Base-by-base conservation (phyloP, 2,888 invertebrate species). In the Rosalia funebris region DNA sequence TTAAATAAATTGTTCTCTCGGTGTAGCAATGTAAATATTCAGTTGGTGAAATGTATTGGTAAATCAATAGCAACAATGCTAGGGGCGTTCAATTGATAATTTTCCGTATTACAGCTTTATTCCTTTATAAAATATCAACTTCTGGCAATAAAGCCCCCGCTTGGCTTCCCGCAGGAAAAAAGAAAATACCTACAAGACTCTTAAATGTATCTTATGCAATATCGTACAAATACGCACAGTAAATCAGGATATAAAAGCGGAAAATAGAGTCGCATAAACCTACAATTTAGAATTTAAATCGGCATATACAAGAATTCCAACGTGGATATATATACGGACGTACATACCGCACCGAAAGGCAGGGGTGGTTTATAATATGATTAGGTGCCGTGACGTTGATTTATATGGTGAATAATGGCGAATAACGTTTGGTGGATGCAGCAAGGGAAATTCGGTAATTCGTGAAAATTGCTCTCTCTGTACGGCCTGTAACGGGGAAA, bases 341-440 rank as follows among this genome's bases (percentile, higher is more conserved):
- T 11, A 16, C 1, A 36, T 53, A 32, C 50, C 36, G 34, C 20
- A 41, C 34, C 41, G 15, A 53, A 55, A 46, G 57, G 47, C 57
- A 57, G 60, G 66, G 66, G 64, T 55, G 47, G 36, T 62, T 64
- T 57, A 63, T 72, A 72, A 72, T 71, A 72, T 72, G 72, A 72
- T 72, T 72, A 72, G 69, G 67, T 70, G 69, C 69, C 72, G 63
- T 72, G 72, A 72, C 72, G 68, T 72, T 72, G 72, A 72, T 72
- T 72, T 72, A 72, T 71, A 71, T 68, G 70, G 71, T 71, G 70
- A 71, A 71, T 71, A 71, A 71, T 72, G 67, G 71, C 65, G 67
- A 70, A 69, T 68, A 71, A 67, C 70, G 60, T 62, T 65, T 62
- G 68, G 58, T 65, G 59, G 66, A 65, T 61, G 50, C 65, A 54